Percentiles rank a stretch among this genome's conserved stretches.
These are phyloP conservation scores for Drosophila leonis DNA, from an alignment of 2,888 invertebrate genomes.

Conservation along the genomic window DNA sequence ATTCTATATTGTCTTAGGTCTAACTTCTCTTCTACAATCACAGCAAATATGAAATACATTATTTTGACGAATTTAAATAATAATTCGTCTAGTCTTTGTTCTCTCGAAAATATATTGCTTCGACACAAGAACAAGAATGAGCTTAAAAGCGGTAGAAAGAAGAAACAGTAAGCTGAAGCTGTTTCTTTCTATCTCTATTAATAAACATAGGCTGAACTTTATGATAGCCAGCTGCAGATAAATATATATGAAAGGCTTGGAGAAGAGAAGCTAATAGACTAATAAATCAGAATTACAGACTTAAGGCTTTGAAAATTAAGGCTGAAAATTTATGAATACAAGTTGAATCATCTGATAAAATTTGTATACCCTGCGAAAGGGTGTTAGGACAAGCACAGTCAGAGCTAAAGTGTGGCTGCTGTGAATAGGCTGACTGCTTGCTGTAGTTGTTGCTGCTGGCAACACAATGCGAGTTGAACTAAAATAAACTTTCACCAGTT, in stretches of 20 bases:
- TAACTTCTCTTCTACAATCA: too few relatives aligned
- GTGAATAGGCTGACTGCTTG: conserved; percentile 63
- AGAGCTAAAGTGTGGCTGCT: conserved; percentile 33
- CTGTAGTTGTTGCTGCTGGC: conserved; percentile 50
- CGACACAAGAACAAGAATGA: background rate
- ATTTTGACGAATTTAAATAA: too few relatives aligned
- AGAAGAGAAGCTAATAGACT: background rate
- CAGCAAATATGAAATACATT: too few relatives aligned
- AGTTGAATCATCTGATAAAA: background rate
- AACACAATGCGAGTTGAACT: conserved; percentile 67
- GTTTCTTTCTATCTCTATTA: too few relatives aligned
- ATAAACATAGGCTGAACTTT: background rate
- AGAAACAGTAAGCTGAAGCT: background rate
- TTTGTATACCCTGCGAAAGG: conserved; percentile 13
- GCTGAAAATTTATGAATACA: background rate
- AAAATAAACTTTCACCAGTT: conserved; percentile 81
- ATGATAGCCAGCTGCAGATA: too few relatives aligned
- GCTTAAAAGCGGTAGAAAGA: too few relatives aligned
- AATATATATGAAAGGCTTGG: background rate
- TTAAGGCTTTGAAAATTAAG: background rate
- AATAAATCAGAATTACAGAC: background rate
- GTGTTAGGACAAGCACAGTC: conserved; percentile 30
- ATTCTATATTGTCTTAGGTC: background rate
- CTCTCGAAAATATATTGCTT: background rate
- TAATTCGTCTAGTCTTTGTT: too few relatives aligned